A percentile compares a stretch with the other conserved stretches of the same genome.
These are phyloP conservation scores for Polypterus senegalus DNA, from an alignment of 2,113 vertebrate genomes.

Conservation along the genomic window DNA sequence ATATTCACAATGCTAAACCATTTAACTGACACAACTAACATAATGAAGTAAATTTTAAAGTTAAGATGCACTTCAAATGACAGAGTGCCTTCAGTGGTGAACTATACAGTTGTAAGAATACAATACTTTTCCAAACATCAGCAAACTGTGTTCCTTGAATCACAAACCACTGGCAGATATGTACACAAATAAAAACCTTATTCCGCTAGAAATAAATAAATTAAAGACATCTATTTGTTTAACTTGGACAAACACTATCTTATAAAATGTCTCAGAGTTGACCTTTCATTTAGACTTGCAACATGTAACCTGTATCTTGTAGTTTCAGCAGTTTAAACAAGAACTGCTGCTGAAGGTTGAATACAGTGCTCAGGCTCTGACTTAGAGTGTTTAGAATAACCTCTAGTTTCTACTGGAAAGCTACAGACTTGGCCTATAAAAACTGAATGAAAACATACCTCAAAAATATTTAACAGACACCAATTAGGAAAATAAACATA, in stretches of 20 bases:
- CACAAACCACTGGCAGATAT: slow-evolving; percentile 57
- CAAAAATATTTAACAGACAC: too few species aligned
- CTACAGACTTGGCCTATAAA: too few species aligned
- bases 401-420: too few species aligned
- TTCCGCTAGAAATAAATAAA: slow-evolving; percentile 40
- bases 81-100: too few species aligned
- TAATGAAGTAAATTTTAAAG: too few species aligned
- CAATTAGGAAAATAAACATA: too few species aligned
- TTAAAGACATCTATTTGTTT: slow-evolving; percentile 42
- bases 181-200: slow-evolving; percentile 23
- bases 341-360: slow-evolving; percentile 23
- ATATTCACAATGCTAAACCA: too few species aligned
- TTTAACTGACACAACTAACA: too few species aligned
- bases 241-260: slow-evolving; percentile 37
- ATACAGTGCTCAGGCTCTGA: slow-evolving; percentile 24
- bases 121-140: slow-evolving; percentile 43
- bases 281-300: slow-evolving; percentile 24
- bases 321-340: slow-evolving; percentile 42
- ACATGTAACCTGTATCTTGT: slow-evolving; percentile 41
- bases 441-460: too few species aligned
- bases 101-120: slow-evolving; percentile 29
- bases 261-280: slow-evolving; percentile 30
- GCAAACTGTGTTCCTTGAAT: slow-evolving; percentile 55
- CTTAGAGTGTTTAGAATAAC: too few species aligned
- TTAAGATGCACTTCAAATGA: too few species aligned